Conservation (phyloP, 2,797 vertebrate genomes). For the Enoplosus armatus region DNA sequence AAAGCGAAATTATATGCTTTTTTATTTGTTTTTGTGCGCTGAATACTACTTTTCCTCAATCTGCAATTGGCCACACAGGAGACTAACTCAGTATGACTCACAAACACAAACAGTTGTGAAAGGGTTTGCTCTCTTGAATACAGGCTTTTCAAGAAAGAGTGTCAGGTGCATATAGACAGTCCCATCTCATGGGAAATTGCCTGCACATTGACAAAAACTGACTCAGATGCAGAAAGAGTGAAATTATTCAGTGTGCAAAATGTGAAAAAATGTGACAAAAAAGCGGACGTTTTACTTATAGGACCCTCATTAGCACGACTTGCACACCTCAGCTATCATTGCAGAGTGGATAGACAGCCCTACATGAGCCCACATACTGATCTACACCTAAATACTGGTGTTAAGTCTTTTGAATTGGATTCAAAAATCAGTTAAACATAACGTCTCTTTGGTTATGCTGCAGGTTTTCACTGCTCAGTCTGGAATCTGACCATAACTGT, state of each 20-base stretch:
- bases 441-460: background rate
- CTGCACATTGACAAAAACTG: background rate
- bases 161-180: background rate
- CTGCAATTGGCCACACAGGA: background rate
- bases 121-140: too few relatives aligned
- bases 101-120: background rate
- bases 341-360: background rate
- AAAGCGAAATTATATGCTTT: background rate
- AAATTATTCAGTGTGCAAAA: background rate
- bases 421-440: background rate
- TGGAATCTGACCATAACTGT: slow-evolving; percentile 88
- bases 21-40: background rate
- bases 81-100: background rate
- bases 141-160: background rate
- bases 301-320: background rate
- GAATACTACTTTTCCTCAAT: background rate
- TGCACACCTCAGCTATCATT: background rate
- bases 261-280: background rate
- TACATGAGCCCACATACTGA: slow-evolving; percentile 4
- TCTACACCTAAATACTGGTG: background rate
- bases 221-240: background rate
- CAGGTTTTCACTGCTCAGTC: slow-evolving; percentile 90
- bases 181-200: background rate
- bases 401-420: background rate
- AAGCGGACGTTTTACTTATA: background rate